Evolutionary conservation across 2,888 invertebrate species (phyloP), one percentile per base, ranked within the genome.

Genomic region (Ecdyonurus torrentis): DNA sequence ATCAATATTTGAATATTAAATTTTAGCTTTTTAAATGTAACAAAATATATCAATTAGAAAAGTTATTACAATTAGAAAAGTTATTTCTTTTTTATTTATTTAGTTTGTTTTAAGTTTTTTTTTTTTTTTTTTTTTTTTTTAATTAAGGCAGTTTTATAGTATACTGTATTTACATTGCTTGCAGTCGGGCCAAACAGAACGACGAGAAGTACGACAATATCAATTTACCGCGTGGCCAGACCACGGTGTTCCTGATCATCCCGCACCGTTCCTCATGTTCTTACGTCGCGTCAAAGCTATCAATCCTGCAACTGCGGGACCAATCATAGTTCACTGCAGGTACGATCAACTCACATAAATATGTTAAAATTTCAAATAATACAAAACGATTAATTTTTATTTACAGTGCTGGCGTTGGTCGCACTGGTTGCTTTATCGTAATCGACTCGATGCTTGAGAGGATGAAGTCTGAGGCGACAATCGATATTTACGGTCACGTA

Each of bases 211-310:
- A 50, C 73, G 78, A 50, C 82, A 83, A 70, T 78, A 81, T 68
- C 82, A 83, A 72, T 83, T 81, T 71, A 82, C 81, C 1, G 81
- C 81, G 1, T 83, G 82, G 82, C 82, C 82, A 1, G 82, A 83
- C 70, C 82, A 83, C 67, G 81, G 64, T 15, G 82, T 82, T 10
- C 82, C 82, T 1, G 81, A 81, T 67, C 79, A 81, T 70, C 81
- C 82, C n/a, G 82, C 82, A 15, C 81, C 82, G 18, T 78, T 83
- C 71, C 73, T 83, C 53, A 77, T 81, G 74, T 83, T 83, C 72
- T 75, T 83, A 70, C 75, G 80, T 62, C 72, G 83, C 64, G 80
- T 83, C 37, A 79, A 79, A 68, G 70, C 77, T 63, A 67, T 78
- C 68, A 79, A 78, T 67, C 81, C 81, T 5, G 72, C 76, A 7